Evolutionary conservation across 1,140 invertebrate species (phyloP).

Genomic region (Globodera ellingtonae): DNA sequence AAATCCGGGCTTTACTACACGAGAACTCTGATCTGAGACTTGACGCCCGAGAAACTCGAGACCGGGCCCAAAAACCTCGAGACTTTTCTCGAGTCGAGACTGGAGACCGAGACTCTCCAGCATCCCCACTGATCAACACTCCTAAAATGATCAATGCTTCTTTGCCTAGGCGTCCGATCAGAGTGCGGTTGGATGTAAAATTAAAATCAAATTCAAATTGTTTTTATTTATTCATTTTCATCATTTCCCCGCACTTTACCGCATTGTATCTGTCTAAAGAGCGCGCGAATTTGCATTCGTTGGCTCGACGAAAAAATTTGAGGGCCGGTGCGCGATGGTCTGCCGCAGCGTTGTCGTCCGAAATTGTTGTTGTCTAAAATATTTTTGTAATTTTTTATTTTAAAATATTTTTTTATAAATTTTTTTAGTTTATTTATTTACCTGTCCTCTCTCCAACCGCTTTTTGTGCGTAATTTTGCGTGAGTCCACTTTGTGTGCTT

Average conservation of each 20-base stretch:
- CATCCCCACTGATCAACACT: too few species aligned
- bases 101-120: too few species aligned
- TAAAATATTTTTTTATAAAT: not conserved
- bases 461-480: slow-evolving; percentile 29
- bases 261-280: not conserved
- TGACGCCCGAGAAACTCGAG: too few species aligned
- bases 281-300: not conserved
- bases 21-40: too few species aligned
- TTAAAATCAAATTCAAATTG: not conserved
- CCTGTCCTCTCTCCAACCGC: slow-evolving; percentile 22
- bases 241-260: not conserved
- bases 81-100: too few species aligned
- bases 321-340: not conserved
- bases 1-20: too few species aligned
- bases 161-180: too few species aligned
- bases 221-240: not conserved
- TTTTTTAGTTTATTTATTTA: not conserved
- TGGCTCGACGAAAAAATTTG: not conserved
- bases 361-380: slow-evolving; percentile 8
- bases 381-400: not conserved
- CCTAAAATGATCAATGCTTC: too few species aligned
- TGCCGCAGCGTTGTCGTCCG: not conserved
- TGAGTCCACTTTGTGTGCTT: slow-evolving; percentile 34
- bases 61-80: too few species aligned
- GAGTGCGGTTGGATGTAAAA: too few species aligned